Evolutionary conservation across 2,888 invertebrate genomes (phyloP), one percentile per base, ranked within the genome.

Genomic region (Nemoura dubitans): DNA sequence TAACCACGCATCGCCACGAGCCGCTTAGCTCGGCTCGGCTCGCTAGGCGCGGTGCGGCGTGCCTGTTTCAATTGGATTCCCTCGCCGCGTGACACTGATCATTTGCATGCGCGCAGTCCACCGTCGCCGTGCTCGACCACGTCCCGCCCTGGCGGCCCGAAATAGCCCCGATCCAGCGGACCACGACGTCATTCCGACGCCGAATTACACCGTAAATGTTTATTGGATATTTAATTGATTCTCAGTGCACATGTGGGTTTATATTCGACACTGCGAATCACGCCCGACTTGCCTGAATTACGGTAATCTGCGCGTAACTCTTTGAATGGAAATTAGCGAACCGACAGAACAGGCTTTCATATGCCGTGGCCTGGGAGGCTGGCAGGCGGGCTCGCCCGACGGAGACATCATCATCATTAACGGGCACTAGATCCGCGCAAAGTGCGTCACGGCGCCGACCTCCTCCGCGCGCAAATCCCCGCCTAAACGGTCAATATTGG

Each of bases 201-300:
- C 7, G 28, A 81, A 81, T 30, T 81, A 81, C 28, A 7, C 21
- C 81, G 81, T 81, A 30, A 78, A 78, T 81, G 81, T 81, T 28
- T 81, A 81, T 81, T 81, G 81, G 30, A n/a, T n/a, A 81, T 29
- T 81, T 81, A 81, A 81, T 81, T 81, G 81, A 81, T 81, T 30
- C 16, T 10, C 59, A 59, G 28, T 0, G 81, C 81, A 78, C 78
- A 28, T 26, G 26, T 28, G 78, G 78, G 78, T 28, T 27, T 28
- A 21, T 14, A 78, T 78, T 26, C 78, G 78, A 78, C 78, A 26
- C 78, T 26, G 28, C 26, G 78, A 27, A 78, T 78, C 7, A n/a
- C 78, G 26, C 26, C 28, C 0, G 27, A 27, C 78, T 28, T 3
- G 27, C 5, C 78, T 26, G 28, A 78, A 78, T 21, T 78, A 78